A percentile compares a stretch with the other conserved stretches of the same genome.
Evolutionary conservation across 1,140 invertebrate species (phyloP).

Genomic region (Neuroterus valhalla): DNA sequence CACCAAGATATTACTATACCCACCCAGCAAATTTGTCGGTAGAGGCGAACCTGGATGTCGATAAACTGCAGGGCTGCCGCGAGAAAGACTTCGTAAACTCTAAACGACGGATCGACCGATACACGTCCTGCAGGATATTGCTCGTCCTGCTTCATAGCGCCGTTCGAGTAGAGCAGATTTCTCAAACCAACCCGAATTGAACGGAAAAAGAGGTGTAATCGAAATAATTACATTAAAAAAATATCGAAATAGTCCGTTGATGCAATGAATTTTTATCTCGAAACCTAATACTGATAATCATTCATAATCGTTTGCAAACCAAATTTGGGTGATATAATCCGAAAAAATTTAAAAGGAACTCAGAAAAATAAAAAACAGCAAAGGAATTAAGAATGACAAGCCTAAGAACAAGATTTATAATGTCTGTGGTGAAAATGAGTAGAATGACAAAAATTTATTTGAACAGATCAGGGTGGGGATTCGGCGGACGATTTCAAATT

Average conservation of each 20-base stretch:
- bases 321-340: too few relatives aligned
- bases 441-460: too few relatives aligned
- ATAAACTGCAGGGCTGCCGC: slow-evolving; percentile 36
- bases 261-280: too few relatives aligned
- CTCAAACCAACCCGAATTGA: background rate
- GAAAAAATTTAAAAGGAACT: too few relatives aligned
- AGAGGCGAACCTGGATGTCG: slow-evolving; percentile 33
- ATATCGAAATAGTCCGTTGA: background rate
- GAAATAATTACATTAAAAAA: background rate
- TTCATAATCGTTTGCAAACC: too few relatives aligned
- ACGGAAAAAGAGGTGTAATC: background rate
- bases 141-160: slow-evolving; percentile 55
- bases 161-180: slow-evolving; percentile 36
- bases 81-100: slow-evolving; percentile 40
- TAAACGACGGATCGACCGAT: slow-evolving; percentile 48
- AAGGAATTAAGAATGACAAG: too few relatives aligned
- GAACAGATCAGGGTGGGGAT: too few relatives aligned
- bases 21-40: slow-evolving; percentile 30
- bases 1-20: slow-evolving; percentile 42
- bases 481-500: too few relatives aligned
- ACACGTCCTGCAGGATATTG: slow-evolving; percentile 54
- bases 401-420: too few relatives aligned
- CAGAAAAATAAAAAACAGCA: too few relatives aligned
- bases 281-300: too few relatives aligned
- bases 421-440: too few relatives aligned